Conservation (phyloP, 1,140 invertebrate species). For the Coptotermes formosanus region DNA sequence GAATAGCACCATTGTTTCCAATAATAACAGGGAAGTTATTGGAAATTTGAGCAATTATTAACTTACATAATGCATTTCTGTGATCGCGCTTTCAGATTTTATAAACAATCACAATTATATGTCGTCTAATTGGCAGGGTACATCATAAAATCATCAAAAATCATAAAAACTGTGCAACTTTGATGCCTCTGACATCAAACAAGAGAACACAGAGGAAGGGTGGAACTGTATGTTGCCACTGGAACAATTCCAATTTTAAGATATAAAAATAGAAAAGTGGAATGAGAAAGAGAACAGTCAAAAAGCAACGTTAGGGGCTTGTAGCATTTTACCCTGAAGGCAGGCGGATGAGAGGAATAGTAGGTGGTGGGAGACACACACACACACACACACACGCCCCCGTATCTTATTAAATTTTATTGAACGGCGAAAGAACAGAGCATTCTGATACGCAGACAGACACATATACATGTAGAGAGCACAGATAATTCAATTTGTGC, state of each 20-base stretch:
- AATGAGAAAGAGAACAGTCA: background rate
- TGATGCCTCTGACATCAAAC: background rate
- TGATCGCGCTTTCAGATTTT: no score
- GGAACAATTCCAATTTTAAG: slow-evolving; percentile 8
- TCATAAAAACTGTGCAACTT: no score
- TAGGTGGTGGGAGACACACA: background rate
- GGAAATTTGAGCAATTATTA: no score
- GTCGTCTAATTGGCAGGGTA: no score
- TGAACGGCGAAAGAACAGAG: background rate
- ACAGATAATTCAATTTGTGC: slow-evolving; percentile 1
- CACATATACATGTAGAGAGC: background rate
- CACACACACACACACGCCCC: background rate
- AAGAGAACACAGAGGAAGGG: background rate
- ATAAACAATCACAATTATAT: no score
- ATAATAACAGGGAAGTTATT: no score
- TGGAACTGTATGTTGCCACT: background rate
- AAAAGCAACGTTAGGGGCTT: background rate
- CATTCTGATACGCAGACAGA: background rate
- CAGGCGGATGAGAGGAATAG: background rate
- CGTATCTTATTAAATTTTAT: slow-evolving; percentile 17
- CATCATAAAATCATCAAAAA: no score
- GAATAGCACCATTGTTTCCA: no score
- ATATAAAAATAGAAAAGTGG: background rate
- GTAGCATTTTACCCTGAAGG: background rate
- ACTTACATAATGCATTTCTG: no score